Percentiles rank a stretch among this genome's conserved stretches.
These are phyloP conservation scores for Zaprionus ghesquierei DNA, from an alignment of 1,140 invertebrate species.

Conservation along the genomic window DNA sequence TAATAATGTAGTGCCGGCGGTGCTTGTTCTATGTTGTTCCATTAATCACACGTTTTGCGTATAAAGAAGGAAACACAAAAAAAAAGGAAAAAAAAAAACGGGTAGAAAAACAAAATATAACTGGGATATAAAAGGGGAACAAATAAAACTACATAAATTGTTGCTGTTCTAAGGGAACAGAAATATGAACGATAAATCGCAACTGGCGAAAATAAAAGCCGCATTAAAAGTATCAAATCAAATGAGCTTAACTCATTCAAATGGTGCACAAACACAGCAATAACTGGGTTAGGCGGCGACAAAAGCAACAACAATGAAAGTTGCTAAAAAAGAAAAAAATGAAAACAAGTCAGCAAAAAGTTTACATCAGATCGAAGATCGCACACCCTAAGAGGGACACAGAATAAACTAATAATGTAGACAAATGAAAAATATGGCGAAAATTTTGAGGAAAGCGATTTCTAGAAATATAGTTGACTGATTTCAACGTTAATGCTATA, in stretches of 20 bases:
- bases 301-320: constrained; percentile 3
- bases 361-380: not conserved
- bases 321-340: not conserved
- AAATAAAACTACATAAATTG: constrained; percentile 33
- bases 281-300: constrained; percentile 39
- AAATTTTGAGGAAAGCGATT: not conserved
- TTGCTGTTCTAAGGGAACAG: constrained; percentile 21
- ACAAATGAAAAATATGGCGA: not conserved
- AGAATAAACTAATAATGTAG: not conserved
- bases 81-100: not conserved
- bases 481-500: not conserved
- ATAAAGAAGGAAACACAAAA: constrained; percentile 22
- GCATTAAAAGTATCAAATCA: constrained; percentile 57
- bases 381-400: not conserved
- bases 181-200: constrained; percentile 38
- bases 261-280: constrained; percentile 40
- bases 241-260: constrained; percentile 56
- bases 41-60: constrained; percentile 49
- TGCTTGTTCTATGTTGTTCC: constrained; percentile 18
- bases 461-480: not conserved
- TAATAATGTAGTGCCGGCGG: constrained; percentile 14
- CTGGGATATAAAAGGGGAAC: not conserved
- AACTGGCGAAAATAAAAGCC: constrained; percentile 43
- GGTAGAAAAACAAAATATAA: not conserved
- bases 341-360: not conserved